Evolutionary conservation across 2,888 invertebrate genomes (phyloP), one percentile per base, ranked within the genome.

Genomic region (Drosophila tripunctata): DNA sequence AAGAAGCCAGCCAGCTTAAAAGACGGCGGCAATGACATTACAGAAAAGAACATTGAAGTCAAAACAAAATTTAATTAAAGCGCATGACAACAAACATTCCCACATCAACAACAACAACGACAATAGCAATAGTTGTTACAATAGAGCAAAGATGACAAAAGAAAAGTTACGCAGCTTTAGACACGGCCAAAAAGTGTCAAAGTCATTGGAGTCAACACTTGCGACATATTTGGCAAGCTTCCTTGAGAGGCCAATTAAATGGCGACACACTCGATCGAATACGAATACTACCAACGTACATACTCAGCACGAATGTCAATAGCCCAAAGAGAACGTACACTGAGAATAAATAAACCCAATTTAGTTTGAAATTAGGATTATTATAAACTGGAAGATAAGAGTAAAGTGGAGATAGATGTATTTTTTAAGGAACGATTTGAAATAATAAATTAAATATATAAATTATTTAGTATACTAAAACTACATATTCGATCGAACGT

Each of bases 41-140:
- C 88, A 87, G 51, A 78, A 78, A 47, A 64, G 44, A 7, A 43
- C 64, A 60, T 70, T 58, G 54, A 66, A 56, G 60, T 52, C 75
- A 65, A 64, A 83, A 88, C 74, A 76, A 78, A 76, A 87, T 86
- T 86, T 83, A 87, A 83, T 83, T 83, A 83, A 83, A 86, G 83
- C 79, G 74, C 88, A 87, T 83, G 83, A 83, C 83, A 72, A 64
- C 64, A 63, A 64, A 67, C 51, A 54, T 69, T 56, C 75, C 67
- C 44, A 63, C 27, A 64, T 17, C 22, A 50, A 27, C 12, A 57
- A 56, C 19, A 43, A 5, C 41, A 41, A 2, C 43, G 22, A 31
- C 58, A 61, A 24, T 38, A 60, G 7, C 24, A 22, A 36, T 33
- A 41, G 35, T 27, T 31, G 35, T 47, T 22, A 43, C 24, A 55